Evolutionary conservation across 2,888 invertebrate genomes (phyloP), one percentile per base, ranked within the genome.

Genomic region (Phragmatobia fuliginosa): DNA sequence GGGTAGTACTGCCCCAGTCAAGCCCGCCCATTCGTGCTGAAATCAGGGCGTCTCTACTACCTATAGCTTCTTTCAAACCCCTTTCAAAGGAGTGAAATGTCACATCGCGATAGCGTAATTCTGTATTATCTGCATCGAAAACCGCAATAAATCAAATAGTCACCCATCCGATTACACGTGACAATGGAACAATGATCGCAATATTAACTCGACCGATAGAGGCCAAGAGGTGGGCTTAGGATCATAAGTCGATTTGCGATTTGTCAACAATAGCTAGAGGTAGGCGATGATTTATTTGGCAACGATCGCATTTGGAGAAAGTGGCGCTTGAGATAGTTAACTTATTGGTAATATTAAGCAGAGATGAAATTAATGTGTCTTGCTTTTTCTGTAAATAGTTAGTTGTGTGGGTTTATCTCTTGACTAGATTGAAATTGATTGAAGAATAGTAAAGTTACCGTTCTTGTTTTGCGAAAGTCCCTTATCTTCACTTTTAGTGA

Each of bases 181-280:
- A 56, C 56, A 56, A 56, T 56, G 18, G 28, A 56, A 28, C 28
- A 56, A 56, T 28, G 28, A 28, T 56, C 16, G 14, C 25, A 56
- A 28, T 56, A 56, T 28, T 25, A 56, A 56, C 56, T 56, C 6
- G 6, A 31, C 21, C 4, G 1, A 11, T 32, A 49, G 31, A 45
- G 41, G 63, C 49, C 49, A 33, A n/a, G 49, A 45, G 63, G 49
- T n/a, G 32, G 32, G 63, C 31, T 63, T 32, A 63, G 45, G 16
- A 6, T 28, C 28, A 41, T 62, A 45, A 62, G 45, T 21, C 31
- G 49, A 49, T 49, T 63, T 49, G 32, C 7, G 49, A 49, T 49
- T 28, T 32, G 63, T 14, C 16, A 63, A 63, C 16, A 63, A 63
- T 49, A 32, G 4, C 2, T 49, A 49, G 45, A 63, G 32, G n/a